Base-by-base conservation (phyloP, 2,888 invertebrate species). In the Caenorhabditis sinica region DNA sequence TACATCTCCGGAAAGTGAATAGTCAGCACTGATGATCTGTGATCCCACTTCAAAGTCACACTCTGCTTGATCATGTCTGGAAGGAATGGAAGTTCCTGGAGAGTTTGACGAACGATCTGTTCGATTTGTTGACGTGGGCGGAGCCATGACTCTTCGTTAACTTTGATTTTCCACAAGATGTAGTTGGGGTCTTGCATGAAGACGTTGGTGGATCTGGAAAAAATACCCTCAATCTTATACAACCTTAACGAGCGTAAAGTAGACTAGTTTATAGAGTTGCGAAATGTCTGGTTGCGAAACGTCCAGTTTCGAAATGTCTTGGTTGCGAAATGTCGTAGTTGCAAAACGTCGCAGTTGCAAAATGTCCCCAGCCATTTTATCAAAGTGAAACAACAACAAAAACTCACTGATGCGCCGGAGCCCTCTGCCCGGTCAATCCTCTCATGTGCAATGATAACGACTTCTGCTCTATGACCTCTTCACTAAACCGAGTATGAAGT, bases 1-100 rank as follows among this genome's bases (percentile, higher is more conserved):
- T 49, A 76, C 76, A 69, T 28, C 23, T 20, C 49, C 0, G 77
- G 77, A 6, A 77, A 45, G 11, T 77, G 61, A 43, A 77, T 25
- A n/a, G 11, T 28, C 1, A 69, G 28, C 13, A 56, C 25, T 6
- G 28, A 28, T 3, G 25, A 15, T 5, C 25, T 0, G 1, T 25
- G 25, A 4, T 56, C 56, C 56, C 56, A 56, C 13, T 56, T 56
- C 3, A 56, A 15, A 9, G 20, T 13, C 15, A 56, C 23, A 28
- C 15, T 28, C 25, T 25, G 15, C 28, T 56, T 56, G 3, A 28
- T 23, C 2, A 28, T 15, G 2, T 25, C 56, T 0, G 56, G 15
- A 11, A 56, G 25, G 28, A 28, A 56, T 28, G 56, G 56, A 13
- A 56, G 25, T 2, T 25, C 25, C 3, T 56, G 20, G 25, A 56